Percentiles rank a stretch among this genome's conserved stretches.
Evolutionary conservation across 2,113 vertebrate species (phyloP).

Genomic region (Hemibagrus wyckioides): DNA sequence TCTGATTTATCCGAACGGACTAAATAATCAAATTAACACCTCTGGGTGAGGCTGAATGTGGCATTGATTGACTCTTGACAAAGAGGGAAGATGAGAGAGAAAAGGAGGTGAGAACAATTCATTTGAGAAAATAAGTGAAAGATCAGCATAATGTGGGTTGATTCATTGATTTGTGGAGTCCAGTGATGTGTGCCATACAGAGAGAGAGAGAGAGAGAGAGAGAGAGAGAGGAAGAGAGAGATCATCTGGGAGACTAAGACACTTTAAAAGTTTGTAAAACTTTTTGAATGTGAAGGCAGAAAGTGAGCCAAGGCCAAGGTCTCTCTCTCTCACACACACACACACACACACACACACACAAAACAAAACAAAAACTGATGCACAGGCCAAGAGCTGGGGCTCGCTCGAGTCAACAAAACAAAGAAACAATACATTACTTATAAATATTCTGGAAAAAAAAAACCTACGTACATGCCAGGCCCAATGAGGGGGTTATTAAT

Average conservation of each 20-base stretch:
- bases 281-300: conserved; percentile 13
- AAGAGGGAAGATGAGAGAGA: conserved; percentile 22
- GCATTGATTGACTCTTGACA: conserved; percentile 26
- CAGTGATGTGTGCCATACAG: not conserved
- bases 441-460: not conserved
- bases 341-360: conserved; percentile 24
- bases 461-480: not conserved
- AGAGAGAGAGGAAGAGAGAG: not conserved
- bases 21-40: conserved; percentile 37
- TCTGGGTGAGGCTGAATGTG: not conserved
- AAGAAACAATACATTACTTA: conserved; percentile 4
- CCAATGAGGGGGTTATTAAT: not conserved
- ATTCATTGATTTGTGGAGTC: conserved; percentile 27
- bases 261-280: conserved; percentile 18
- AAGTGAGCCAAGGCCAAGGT: not conserved
- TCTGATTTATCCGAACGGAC: conserved; percentile 13
- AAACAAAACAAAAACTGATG: not conserved
- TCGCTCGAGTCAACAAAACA: not conserved
- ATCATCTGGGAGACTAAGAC: not conserved
- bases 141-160: conserved; percentile 15
- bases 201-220: not conserved
- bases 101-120: conserved; percentile 30
- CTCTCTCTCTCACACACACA: conserved; percentile 16
- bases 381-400: not conserved
- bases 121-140: conserved; percentile 37